These are phyloP conservation scores for Notodonta dromedarius DNA, from an alignment of 2,888 invertebrate species.

Conservation along the genomic window DNA sequence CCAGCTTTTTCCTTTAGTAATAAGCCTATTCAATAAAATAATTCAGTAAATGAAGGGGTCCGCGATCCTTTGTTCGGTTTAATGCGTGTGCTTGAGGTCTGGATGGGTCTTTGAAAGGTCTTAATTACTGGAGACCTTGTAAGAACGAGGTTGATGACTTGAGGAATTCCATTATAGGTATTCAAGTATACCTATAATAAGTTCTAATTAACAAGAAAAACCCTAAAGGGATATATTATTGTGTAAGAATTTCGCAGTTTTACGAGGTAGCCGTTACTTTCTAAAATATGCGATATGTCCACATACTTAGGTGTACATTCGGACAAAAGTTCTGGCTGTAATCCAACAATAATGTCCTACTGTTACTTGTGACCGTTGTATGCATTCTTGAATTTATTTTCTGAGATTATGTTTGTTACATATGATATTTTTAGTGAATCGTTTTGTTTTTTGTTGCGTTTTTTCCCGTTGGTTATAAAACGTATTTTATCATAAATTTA, in stretches of 20 bases:
- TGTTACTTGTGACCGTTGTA: background rate
- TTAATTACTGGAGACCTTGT: conserved; percentile 41
- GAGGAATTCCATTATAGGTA: background rate
- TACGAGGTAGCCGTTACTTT: no score
- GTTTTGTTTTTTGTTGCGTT: background rate
- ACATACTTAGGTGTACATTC: background rate
- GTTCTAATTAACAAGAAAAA: no score
- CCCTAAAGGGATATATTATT: no score
- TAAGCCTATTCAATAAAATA: conserved; percentile 64
- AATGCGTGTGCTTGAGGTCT: conserved; percentile 36
- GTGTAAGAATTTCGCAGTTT: no score
- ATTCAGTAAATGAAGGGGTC: conserved; percentile 48
- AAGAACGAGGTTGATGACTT: conserved; percentile 29
- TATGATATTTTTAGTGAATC: background rate
- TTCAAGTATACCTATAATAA: background rate
- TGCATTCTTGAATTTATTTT: background rate
- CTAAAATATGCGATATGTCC: background rate
- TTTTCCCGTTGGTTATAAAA: no score
- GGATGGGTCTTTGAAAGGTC: conserved; percentile 26
- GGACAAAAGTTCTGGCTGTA: background rate
- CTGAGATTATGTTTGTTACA: background rate
- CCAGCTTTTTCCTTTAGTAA: conserved; percentile 50
- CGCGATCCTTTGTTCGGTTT: conserved; percentile 40
- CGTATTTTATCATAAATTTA: no score
- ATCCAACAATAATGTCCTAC: conserved; percentile 4